A percentile compares a stretch with the other conserved stretches of the same genome.
phyloP scores from a whole-genome alignment of 1,140 invertebrate genomes.

The Pogonus chalceus region DNA sequence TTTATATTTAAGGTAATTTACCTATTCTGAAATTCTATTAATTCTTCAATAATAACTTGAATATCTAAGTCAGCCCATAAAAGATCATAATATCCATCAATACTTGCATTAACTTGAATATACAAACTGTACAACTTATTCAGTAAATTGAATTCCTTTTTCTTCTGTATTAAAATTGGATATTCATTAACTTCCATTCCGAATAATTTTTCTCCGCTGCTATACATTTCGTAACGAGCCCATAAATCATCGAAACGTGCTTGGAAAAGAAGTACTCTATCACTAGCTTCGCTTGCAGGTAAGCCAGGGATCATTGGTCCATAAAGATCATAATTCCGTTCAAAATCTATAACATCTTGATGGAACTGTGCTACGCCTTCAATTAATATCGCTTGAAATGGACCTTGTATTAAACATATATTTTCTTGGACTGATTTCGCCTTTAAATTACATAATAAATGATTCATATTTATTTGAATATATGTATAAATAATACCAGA shows the following conservation, averaged over 20 bases:
- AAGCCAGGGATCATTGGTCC: conserved; percentile 78
- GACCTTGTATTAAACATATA: conserved; percentile 67
- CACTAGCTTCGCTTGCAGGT: conserved; percentile 71
- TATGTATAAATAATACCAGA: no score
- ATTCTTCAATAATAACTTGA: conserved; percentile 66
- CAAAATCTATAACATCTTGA: conserved; percentile 57
- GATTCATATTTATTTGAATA: no score
- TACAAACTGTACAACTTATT: conserved; percentile 76
- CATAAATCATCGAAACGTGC: conserved; percentile 69
- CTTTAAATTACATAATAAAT: no score
- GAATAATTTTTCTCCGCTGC: conserved; percentile 71
- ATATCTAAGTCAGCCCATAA: conserved; percentile 76
- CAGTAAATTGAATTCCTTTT: conserved; percentile 73
- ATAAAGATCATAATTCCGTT: conserved; percentile 58
- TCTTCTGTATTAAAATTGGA: conserved; percentile 62
- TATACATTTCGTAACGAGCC: conserved; percentile 67
- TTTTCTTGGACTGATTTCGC: conserved; percentile 57
- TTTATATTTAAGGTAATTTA: conserved; percentile 32
- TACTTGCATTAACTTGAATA: conserved; percentile 65
- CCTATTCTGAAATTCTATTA: conserved; percentile 73
- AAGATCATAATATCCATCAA: conserved; percentile 76
- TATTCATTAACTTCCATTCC: conserved; percentile 70
- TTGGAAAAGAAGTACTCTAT: conserved; percentile 40
- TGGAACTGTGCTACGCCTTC: conserved; percentile 58
- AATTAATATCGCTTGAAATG: conserved; percentile 58